Conservation (phyloP, 2,797 vertebrate species). For the Peromyscus nudipes region DNA sequence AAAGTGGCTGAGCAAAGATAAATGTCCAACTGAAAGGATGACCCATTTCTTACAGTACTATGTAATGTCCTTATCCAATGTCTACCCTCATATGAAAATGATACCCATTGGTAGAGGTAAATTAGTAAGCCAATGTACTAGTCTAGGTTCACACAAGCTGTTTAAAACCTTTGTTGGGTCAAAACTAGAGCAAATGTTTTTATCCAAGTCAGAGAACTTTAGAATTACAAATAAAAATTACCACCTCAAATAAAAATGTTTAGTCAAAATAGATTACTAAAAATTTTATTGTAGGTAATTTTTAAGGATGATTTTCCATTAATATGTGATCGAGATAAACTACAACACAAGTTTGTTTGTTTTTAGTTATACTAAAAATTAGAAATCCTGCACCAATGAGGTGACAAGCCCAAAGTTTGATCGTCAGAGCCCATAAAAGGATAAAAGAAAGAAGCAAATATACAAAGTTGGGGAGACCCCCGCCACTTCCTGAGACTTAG, state of each 20-base stretch:
- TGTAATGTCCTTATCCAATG: not conserved
- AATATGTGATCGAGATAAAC: not conserved
- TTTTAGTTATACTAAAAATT: not conserved
- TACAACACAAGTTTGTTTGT: not conserved
- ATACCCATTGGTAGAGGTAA: not conserved
- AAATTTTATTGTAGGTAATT: not conserved
- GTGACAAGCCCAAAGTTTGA: no score
- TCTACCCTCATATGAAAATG: not conserved
- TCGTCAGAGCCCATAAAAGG: not conserved
- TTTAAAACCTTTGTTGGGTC: not conserved
- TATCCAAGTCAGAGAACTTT: not conserved
- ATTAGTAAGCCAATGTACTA: not conserved
- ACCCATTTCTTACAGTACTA: not conserved
- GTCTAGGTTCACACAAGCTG: not conserved
- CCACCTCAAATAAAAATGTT: not conserved
- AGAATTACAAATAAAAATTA: constrained; percentile 14
- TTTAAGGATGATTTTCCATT: not conserved
- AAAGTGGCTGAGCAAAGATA: not conserved
- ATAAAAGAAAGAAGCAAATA: not conserved
- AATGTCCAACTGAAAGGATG: not conserved
- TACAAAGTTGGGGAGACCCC: not conserved
- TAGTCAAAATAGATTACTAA: constrained; percentile 9
- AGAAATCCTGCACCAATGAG: not conserved
- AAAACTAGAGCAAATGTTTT: not conserved
- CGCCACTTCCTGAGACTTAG: no score